A percentile compares a stretch with the other conserved stretches of the same genome.
phyloP scores from a whole-genome alignment of 2,797 vertebrate species.

The Atherinosoma microstoma region DNA sequence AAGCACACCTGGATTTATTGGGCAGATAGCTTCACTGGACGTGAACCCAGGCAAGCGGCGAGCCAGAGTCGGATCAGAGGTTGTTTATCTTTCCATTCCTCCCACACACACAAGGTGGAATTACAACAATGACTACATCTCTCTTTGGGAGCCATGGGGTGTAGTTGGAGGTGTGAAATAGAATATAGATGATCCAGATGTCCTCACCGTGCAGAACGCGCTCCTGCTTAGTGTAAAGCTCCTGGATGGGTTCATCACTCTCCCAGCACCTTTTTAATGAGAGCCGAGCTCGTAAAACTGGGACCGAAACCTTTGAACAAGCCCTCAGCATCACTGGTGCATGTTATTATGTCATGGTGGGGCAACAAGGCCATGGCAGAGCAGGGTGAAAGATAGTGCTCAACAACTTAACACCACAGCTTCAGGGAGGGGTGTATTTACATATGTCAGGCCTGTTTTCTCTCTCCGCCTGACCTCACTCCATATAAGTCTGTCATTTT shows the following conservation, averaged over 20 bases:
- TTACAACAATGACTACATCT: constrained; percentile 11
- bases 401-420: constrained; percentile 68
- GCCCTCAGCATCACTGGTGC: constrained; percentile 54
- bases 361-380: constrained; percentile 29
- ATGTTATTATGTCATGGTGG: constrained; percentile 61
- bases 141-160: constrained; percentile 7
- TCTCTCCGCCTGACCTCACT: constrained; percentile 36
- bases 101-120: constrained; percentile 18
- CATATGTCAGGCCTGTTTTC: constrained; percentile 49
- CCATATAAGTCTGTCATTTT: constrained; percentile 7
- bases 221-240: constrained; percentile 61
- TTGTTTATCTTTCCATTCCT: constrained; percentile 24
- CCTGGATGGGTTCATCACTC: constrained; percentile 66
- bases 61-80: constrained; percentile 44
- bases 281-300: constrained; percentile 62
- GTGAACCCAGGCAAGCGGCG: constrained; percentile 44
- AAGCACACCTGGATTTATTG: constrained; percentile 64
- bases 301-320: constrained; percentile 65
- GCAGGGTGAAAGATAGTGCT: constrained; percentile 34
- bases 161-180: constrained; percentile 39
- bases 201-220: constrained; percentile 39
- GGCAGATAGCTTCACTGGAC: constrained; percentile 62
- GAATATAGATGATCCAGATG: constrained; percentile 54
- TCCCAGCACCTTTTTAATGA: constrained; percentile 77
- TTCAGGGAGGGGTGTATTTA: constrained; percentile 34